Percentiles rank a stretch among this genome's conserved stretches.
phyloP scores from a whole-genome alignment of 2,113 vertebrate genomes.

The Elgaria multicarinata region DNA sequence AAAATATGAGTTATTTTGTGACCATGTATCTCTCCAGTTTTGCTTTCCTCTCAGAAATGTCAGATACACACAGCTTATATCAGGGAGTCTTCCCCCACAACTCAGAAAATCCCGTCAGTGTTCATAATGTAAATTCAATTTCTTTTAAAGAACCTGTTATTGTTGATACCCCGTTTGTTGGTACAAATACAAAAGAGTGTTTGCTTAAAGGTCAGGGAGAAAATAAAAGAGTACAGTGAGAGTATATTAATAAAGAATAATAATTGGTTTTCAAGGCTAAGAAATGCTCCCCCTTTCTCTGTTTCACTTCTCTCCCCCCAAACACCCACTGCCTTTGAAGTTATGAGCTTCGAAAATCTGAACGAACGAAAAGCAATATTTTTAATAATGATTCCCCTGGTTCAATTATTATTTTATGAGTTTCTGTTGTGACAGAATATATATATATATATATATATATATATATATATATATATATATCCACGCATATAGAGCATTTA shows the following conservation, averaged over 20 bases:
- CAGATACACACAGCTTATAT: neutral
- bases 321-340: neutral
- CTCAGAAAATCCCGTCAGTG: too few species aligned
- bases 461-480: neutral
- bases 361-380: neutral
- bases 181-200: neutral
- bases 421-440: constrained; percentile 1
- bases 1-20: too few species aligned
- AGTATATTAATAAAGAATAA: neutral
- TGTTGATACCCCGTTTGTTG: neutral
- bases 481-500: neutral
- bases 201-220: constrained; percentile 15
- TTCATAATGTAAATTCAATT: neutral
- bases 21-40: too few species aligned
- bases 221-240: neutral
- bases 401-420: constrained; percentile 29
- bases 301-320: too few species aligned
- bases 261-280: neutral
- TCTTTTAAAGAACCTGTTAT: neutral
- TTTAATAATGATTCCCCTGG: constrained; percentile 9
- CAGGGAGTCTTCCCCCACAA: neutral
- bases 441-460: neutral
- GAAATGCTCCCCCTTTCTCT: neutral
- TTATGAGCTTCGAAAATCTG: neutral
- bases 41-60: neutral